Evolutionary conservation across 2,888 invertebrate genomes (phyloP).

Genomic region (Limnephilus rhombicus): DNA sequence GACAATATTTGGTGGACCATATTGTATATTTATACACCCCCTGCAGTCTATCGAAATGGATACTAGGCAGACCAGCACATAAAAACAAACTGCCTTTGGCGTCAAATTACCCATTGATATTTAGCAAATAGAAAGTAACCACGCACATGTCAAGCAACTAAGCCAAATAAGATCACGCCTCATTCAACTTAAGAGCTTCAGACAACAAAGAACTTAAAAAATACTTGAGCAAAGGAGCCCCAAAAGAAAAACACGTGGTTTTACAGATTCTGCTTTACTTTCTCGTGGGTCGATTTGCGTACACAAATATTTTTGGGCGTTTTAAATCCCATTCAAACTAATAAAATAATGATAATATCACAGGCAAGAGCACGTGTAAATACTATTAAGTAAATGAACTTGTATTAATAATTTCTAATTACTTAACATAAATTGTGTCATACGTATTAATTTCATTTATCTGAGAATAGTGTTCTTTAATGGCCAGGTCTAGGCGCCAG

Average conservation of each 20-base stretch:
- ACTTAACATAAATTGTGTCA: neutral
- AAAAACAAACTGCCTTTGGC: neutral
- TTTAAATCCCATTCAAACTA: neutral
- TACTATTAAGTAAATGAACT: neutral
- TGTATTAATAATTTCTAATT: neutral
- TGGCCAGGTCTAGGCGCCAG: neutral
- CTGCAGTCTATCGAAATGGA: neutral
- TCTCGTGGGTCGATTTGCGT: neutral
- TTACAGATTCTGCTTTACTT: neutral
- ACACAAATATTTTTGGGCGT: neutral
- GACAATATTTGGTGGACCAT: neutral
- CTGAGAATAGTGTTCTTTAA: neutral
- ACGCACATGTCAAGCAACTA: neutral
- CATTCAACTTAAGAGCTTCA: neutral
- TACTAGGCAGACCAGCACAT: neutral
- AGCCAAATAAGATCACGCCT: neutral
- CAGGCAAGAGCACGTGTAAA: neutral
- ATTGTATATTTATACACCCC: neutral
- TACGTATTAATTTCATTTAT: neutral
- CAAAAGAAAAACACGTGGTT: neutral
- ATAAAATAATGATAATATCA: neutral
- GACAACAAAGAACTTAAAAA: neutral
- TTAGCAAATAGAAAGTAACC: neutral
- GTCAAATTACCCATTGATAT: neutral
- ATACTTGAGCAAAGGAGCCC: neutral